Base-by-base conservation (phyloP, 2,888 invertebrate genomes). In the Graphium colonna region DNA sequence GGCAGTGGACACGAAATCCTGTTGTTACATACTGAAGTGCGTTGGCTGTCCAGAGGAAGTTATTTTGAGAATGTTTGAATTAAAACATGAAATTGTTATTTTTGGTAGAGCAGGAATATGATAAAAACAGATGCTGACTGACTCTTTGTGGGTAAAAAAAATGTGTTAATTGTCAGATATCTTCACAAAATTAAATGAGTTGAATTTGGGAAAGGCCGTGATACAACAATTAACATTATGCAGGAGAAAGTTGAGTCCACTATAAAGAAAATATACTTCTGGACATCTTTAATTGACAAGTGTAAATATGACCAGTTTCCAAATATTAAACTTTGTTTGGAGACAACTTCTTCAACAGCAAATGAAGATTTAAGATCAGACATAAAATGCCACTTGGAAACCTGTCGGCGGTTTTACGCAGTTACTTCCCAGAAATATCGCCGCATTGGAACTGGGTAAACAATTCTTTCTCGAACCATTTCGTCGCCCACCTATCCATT, bases 401-500 rank as follows among this genome's bases (percentile, higher is more conserved):
- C 8, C 28, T 28, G 4, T 33, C 1, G 9, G 33, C 33, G 9
- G 33, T 9, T 33, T 33, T 33, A 33, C 33, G 3, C 33, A 33
- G 9, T 33, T n/a, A 33, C 33, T 9, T 33, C 8, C 33, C n/a
- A 33, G 33, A 33, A 33, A 33, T 33, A 33, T 33, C 33, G 9
- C 33, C n/a, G 33, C 33, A 33, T 5, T 33, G 33, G 9, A 33
- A 33, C 33, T 33, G 21, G 33, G 33, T 33, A 33, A 33, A 33
- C 33, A 33, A 40, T 16, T 13, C 51, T 41, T 55, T 55, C 12
- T 41, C 42, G 41, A 51, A 55, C 43, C 48, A 48, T 52, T 52
- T 44, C 51, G 33, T 40, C 48, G 55, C 47, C 55, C 55, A 47
- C 55, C 44, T 52, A 51, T 42, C 55, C 55, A 47, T 51, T 39